phyloP scores from a whole-genome alignment of 2,888 invertebrate species.

The Macropis europaea region DNA sequence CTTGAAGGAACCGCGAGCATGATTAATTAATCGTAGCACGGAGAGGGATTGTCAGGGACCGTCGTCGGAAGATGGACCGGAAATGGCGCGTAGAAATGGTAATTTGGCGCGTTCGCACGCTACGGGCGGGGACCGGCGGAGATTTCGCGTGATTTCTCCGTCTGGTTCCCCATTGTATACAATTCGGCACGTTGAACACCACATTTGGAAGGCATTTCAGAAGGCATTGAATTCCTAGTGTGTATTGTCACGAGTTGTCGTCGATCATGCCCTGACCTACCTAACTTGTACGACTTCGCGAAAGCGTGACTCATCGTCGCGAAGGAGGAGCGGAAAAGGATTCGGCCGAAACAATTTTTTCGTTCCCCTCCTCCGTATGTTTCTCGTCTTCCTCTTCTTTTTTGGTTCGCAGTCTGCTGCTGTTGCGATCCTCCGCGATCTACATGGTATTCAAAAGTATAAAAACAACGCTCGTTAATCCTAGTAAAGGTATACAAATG shows the following conservation, averaged over 20 bases:
- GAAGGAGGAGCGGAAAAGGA: neutral
- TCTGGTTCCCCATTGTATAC: conserved; percentile 55
- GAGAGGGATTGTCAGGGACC: conserved; percentile 13
- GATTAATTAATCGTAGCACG: conserved; percentile 11
- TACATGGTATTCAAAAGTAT: conserved; percentile 32
- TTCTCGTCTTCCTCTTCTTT: too few relatives aligned
- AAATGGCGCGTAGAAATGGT: conserved; percentile 37
- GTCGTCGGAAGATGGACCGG: conserved; percentile 34
- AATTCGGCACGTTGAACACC: conserved; percentile 74
- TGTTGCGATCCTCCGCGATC: too few relatives aligned
- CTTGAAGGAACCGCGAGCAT: too few relatives aligned
- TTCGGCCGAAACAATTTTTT: too few relatives aligned
- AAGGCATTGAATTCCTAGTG: conserved; percentile 76
- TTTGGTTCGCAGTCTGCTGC: too few relatives aligned
- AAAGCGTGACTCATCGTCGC: conserved; percentile 38
- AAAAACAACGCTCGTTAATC: neutral
- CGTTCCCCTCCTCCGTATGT: too few relatives aligned
- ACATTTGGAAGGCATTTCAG: conserved; percentile 76
- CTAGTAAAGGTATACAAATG: neutral
- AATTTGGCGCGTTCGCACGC: conserved; percentile 23
- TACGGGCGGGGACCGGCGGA: conserved; percentile 26
- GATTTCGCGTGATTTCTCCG: conserved; percentile 36
- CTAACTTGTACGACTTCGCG: conserved; percentile 44
- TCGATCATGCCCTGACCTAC: conserved; percentile 65
- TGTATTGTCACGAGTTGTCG: conserved; percentile 74